These are phyloP conservation scores for Aphodius granarius DNA, from an alignment of 2,888 invertebrate genomes.

Conservation along the genomic window DNA sequence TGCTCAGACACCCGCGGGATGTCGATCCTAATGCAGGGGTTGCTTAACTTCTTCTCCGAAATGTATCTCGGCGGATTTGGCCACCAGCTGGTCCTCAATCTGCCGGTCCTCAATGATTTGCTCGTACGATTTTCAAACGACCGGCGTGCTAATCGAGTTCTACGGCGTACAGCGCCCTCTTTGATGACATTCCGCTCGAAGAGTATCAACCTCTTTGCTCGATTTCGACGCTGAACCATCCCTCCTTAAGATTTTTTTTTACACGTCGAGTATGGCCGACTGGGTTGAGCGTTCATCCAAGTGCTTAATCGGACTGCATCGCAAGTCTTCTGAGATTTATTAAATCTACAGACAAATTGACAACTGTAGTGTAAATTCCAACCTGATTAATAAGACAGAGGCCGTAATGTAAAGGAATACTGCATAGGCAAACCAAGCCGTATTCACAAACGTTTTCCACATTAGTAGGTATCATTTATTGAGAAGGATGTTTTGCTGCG, in stretches of 20 bases:
- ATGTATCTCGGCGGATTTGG: neutral
- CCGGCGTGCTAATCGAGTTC: neutral
- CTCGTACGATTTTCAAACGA: constrained; percentile 4
- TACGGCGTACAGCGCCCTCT: neutral
- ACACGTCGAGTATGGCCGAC: neutral
- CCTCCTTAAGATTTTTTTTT: neutral
- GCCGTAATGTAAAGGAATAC: neutral
- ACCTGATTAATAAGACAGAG: neutral
- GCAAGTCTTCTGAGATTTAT: neutral
- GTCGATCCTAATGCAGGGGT: neutral
- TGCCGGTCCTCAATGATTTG: neutral
- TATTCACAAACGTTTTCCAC: no score
- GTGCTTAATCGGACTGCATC: neutral
- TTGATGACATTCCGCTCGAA: neutral
- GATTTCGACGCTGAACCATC: neutral
- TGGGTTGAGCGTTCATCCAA: neutral
- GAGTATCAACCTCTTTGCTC: neutral
- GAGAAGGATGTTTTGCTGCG: no score
- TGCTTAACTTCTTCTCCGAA: neutral
- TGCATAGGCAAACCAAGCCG: no score
- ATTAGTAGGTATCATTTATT: no score
- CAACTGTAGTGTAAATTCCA: neutral
- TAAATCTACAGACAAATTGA: neutral
- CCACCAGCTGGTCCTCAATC: neutral
- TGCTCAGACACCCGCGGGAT: neutral